Conservation (phyloP, 2,797 vertebrate species). For the Helarctos malayanus region DNA sequence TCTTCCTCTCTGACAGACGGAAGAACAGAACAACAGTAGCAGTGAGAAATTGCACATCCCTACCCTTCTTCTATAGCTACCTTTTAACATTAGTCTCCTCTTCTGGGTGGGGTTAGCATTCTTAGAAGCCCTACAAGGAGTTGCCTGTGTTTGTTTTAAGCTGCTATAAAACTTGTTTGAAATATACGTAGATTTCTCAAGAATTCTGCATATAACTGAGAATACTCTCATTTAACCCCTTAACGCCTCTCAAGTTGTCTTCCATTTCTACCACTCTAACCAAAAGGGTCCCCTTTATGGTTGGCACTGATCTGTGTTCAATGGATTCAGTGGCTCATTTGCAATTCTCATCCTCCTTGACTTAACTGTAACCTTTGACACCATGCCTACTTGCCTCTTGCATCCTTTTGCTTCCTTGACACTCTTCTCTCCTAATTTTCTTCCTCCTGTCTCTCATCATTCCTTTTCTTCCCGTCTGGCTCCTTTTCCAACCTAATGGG, state of each 20-base stretch:
- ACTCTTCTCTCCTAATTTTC: not conserved
- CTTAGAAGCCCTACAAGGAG: not conserved
- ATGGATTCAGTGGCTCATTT: not conserved
- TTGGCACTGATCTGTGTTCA: not conserved
- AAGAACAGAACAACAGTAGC: not conserved
- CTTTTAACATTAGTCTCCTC: not conserved
- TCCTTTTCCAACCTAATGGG: not conserved
- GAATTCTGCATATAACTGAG: constrained; percentile 16
- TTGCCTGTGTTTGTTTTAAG: constrained; percentile 39
- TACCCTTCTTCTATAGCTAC: not conserved
- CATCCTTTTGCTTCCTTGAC: not conserved
- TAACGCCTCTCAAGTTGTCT: not conserved
- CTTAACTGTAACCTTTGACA: not conserved
- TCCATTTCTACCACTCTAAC: not conserved
- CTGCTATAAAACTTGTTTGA: not conserved
- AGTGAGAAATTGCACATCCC: not conserved
- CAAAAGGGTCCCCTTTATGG: not conserved
- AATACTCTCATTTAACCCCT: not conserved
- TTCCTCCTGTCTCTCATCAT: not conserved
- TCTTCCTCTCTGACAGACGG: not conserved
- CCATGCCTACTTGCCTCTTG: not conserved
- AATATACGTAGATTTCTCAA: not conserved
- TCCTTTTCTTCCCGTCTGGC: not conserved
- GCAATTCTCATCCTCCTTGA: not conserved
- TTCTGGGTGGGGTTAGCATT: not conserved